A percentile compares a stretch with the other conserved stretches of the same genome.
These are phyloP conservation scores for Periparus ater DNA, from an alignment of 2,797 vertebrate genomes.

Conservation along the genomic window DNA sequence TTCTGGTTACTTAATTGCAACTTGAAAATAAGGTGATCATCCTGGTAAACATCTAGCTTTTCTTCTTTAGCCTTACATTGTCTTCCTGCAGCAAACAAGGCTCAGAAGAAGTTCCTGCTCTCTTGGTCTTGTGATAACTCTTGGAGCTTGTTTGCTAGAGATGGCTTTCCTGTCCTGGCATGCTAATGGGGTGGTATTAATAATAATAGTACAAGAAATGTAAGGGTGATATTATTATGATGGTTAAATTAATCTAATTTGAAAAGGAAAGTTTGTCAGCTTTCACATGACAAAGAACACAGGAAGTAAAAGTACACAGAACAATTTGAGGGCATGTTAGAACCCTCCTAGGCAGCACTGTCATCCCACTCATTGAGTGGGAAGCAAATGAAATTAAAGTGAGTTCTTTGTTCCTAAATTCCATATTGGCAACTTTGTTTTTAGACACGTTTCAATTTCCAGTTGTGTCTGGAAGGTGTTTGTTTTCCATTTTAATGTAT, in stretches of 20 bases:
- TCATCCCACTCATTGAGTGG: constrained; percentile 53
- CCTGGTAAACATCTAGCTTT: neutral
- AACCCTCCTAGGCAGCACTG: constrained; percentile 44
- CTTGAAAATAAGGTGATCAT: neutral
- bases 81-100: neutral
- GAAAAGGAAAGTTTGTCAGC: constrained; percentile 65
- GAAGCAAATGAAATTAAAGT: constrained; percentile 65
- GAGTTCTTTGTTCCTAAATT: constrained; percentile 71
- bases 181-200: constrained; percentile 36
- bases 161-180: constrained; percentile 64
- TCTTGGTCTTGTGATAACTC: constrained; percentile 20
- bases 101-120: neutral
- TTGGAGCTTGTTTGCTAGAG: neutral
- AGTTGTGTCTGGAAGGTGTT: constrained; percentile 63
- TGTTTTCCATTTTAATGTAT: constrained; percentile 18
- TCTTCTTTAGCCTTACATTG: neutral
- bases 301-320: constrained; percentile 53
- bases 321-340: constrained; percentile 59
- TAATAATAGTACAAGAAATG: neutral
- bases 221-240: constrained; percentile 50
- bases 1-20: neutral
- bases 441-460: constrained; percentile 61
- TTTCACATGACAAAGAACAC: constrained; percentile 59
- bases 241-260: constrained; percentile 65
- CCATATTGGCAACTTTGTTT: constrained; percentile 44